Base-by-base conservation (phyloP, 2,888 invertebrate genomes). In the Automeris io region DNA sequence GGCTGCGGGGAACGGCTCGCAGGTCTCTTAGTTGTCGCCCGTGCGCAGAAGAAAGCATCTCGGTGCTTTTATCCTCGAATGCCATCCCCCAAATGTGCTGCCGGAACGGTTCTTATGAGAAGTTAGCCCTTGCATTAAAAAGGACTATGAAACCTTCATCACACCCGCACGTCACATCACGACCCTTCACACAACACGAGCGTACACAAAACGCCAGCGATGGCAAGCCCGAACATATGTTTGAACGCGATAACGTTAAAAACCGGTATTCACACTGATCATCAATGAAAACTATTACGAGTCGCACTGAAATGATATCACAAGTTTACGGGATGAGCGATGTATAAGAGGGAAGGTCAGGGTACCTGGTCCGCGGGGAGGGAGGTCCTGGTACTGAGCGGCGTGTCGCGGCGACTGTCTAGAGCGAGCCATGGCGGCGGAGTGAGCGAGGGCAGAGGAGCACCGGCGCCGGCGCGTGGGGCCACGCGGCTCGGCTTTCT, bases 281-380 rank as follows among this genome's bases (percentile, higher is more conserved):
- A 29, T 29, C 29, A 29, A 13, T 29, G 29, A n/a, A 16, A 29
- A 16, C 16, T 5, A 16, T 16, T 8, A 16, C 29, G 16, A n/a
- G 16, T 29, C 16, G n/a, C 29, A 29, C 29, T 8, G 13, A 7
- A 26, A 26, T 8, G n/a, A 13, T 8, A 26, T 13, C 2, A 7
- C 13, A 16, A 4, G 23, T 5, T 23, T 12, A 25, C n/a, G 12
- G 3, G 7, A 7, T 8, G 9, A 1, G 9, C 16, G 8, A 13
- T 12, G 33, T 11, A 8, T 12, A 8, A 7, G n/a, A 5, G 5
- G 6, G 22, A 16, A 13, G 33, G 8, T 2, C 19, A 39, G 42
- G 39, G 39, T 81, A 87, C 87, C 86, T 87, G 87, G 86, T 57
- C 86, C 83, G 60, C 83, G 78, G 54, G 83, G 85, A 51, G 87